phyloP scores from a whole-genome alignment of 2,797 vertebrate genomes.

The Odontamblyopus rebecca region DNA sequence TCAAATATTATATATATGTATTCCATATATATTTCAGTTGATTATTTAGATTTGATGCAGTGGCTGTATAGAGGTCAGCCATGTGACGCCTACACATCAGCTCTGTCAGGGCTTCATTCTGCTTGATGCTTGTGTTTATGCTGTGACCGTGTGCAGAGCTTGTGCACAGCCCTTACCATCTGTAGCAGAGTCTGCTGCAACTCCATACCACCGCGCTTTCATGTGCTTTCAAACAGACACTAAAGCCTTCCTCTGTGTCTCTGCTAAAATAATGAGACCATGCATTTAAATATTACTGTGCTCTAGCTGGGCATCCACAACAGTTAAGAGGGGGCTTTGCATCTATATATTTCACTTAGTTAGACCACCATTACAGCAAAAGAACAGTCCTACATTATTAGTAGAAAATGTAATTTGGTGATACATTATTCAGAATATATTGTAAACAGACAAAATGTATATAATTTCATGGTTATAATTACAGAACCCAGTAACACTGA shows the following conservation, averaged over 20 bases:
- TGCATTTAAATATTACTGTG: background rate
- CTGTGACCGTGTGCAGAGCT: constrained; percentile 36
- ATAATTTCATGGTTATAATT: too few species aligned
- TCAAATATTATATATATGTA: background rate
- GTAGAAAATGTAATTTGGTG: background rate
- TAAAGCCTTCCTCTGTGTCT: constrained; percentile 18
- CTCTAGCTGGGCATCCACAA: background rate
- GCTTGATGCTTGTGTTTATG: constrained; percentile 25
- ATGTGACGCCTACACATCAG: constrained; percentile 6
- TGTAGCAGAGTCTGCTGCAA: constrained; percentile 34
- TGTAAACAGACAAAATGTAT: background rate
- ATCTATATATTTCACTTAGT: background rate
- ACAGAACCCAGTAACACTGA: too few species aligned
- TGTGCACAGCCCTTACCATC: constrained; percentile 38
- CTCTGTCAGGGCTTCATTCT: constrained; percentile 24
- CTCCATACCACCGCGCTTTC: constrained; percentile 26
- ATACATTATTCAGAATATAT: background rate
- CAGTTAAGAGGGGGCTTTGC: background rate
- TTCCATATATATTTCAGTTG: background rate
- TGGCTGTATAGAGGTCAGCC: constrained; percentile 12
- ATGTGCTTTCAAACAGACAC: constrained; percentile 13
- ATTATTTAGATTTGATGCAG: background rate
- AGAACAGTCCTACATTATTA: background rate
- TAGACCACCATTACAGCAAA: constrained; percentile 1
- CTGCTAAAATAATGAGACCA: constrained; percentile 25